Conservation (phyloP, 2,888 invertebrate species). For the Phyllotreta cruciferae region DNA sequence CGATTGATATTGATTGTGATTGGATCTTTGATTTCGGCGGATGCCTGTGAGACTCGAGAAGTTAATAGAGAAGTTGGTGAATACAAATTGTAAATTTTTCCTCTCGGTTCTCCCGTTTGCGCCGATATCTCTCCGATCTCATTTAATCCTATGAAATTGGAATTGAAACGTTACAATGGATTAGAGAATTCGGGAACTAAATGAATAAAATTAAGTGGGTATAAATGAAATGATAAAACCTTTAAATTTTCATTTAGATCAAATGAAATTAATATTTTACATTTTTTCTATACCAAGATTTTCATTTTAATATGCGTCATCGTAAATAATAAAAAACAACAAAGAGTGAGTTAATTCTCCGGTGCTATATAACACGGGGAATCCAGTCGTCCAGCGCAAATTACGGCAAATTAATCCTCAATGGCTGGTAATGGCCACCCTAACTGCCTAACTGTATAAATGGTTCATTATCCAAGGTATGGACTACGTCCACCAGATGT, state of each 20-base stretch:
- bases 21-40: conserved; percentile 16
- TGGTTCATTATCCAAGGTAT: conserved; percentile 34
- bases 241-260: too few relatives aligned
- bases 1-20: conserved; percentile 30
- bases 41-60: conserved; percentile 21
- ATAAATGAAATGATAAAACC: too few relatives aligned
- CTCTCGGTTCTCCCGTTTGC: neutral
- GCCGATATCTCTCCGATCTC: too few relatives aligned
- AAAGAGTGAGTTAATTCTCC: conserved; percentile 15
- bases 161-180: too few relatives aligned
- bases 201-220: too few relatives aligned
- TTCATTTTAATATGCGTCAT: too few relatives aligned
- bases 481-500: conserved; percentile 28
- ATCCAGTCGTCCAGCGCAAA: conserved; percentile 21
- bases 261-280: too few relatives aligned
- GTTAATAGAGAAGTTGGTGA: conserved; percentile 22
- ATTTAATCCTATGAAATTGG: too few relatives aligned
- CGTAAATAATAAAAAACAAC: neutral
- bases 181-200: too few relatives aligned
- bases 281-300: too few relatives aligned
- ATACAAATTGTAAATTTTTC: conserved; percentile 23
- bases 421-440: conserved; percentile 20
- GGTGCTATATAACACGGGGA: conserved; percentile 13
- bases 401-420: conserved; percentile 29
- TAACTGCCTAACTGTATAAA: conserved; percentile 29